A percentile compares a stretch with the other conserved stretches of the same genome.
Conservation (phyloP, 2,113 vertebrate species). For the Larimichthys polyactis region DNA sequence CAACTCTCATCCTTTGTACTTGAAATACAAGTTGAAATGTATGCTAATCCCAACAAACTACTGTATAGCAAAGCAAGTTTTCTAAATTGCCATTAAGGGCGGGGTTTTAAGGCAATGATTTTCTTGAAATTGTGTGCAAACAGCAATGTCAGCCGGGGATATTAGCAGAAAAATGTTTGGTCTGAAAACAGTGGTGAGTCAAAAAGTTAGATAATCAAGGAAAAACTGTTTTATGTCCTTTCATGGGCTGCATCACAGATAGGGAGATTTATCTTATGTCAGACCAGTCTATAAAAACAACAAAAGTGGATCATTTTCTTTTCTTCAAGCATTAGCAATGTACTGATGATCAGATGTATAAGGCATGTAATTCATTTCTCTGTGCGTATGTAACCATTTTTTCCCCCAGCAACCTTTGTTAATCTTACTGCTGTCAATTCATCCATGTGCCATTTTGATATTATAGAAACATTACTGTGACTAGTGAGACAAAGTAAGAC, state of each 20-base stretch:
- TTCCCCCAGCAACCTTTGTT: background rate
- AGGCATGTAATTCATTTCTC: background rate
- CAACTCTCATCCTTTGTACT: background rate
- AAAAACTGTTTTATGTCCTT: no score
- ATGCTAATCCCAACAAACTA: conserved; percentile 3
- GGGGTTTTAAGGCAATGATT: background rate
- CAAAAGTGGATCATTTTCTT: background rate
- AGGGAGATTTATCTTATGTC: no score
- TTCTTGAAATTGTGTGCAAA: conserved; percentile 11
- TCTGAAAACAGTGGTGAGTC: background rate
- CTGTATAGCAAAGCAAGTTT: background rate
- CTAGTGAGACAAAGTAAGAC: no score
- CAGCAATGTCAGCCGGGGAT: background rate
- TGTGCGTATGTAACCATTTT: background rate
- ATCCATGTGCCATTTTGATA: background rate
- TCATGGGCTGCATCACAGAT: no score
- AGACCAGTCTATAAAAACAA: no score
- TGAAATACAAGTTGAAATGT: background rate
- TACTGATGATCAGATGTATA: background rate
- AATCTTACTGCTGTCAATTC: background rate
- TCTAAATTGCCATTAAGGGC: background rate
- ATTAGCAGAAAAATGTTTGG: background rate
- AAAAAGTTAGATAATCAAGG: no score
- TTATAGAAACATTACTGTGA: background rate
- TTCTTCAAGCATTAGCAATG: background rate